Conservation (phyloP, 2,888 invertebrate genomes). For the Podabrus alpinus region DNA sequence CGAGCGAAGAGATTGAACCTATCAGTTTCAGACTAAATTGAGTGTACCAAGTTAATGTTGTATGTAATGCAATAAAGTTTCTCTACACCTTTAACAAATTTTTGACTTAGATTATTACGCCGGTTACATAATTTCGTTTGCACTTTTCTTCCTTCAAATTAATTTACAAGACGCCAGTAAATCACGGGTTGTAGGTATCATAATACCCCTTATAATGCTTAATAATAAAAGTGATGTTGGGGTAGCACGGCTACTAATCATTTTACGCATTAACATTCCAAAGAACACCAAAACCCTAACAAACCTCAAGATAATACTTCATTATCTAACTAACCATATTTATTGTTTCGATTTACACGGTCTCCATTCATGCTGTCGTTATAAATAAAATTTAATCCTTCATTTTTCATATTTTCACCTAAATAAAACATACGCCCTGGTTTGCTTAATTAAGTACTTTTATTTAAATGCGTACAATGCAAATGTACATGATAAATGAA, state of each 20-base stretch:
- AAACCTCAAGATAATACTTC: slow-evolving; percentile 27
- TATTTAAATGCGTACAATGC: slow-evolving; percentile 22
- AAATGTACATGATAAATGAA: slow-evolving; percentile 14
- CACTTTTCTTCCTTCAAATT: slow-evolving; percentile 3
- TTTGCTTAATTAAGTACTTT: slow-evolving; percentile 22
- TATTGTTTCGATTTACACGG: slow-evolving; percentile 16
- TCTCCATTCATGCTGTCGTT: not conserved
- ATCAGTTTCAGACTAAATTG: slow-evolving; percentile 19
- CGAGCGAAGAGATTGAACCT: slow-evolving; percentile 6
- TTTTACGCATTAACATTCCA: slow-evolving; percentile 25
- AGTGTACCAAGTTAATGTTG: slow-evolving; percentile 19
- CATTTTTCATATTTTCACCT: not conserved
- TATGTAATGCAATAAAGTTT: slow-evolving; percentile 20
- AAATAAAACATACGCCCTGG: not conserved
- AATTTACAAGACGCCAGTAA: slow-evolving; percentile 10
- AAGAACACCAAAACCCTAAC: slow-evolving; percentile 22
- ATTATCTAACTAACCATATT: slow-evolving; percentile 26
- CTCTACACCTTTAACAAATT: slow-evolving; percentile 14
- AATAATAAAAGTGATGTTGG: slow-evolving; percentile 17
- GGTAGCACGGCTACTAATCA: slow-evolving; percentile 20
- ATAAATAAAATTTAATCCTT: slow-evolving; percentile 1
- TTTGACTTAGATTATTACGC: not conserved
- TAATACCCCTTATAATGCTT: slow-evolving; percentile 6
- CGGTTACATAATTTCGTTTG: not conserved
- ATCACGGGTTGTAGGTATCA: slow-evolving; percentile 3